Evolutionary conservation across 2,797 vertebrate genomes (phyloP).

Genomic region (Mastacembelus armatus): DNA sequence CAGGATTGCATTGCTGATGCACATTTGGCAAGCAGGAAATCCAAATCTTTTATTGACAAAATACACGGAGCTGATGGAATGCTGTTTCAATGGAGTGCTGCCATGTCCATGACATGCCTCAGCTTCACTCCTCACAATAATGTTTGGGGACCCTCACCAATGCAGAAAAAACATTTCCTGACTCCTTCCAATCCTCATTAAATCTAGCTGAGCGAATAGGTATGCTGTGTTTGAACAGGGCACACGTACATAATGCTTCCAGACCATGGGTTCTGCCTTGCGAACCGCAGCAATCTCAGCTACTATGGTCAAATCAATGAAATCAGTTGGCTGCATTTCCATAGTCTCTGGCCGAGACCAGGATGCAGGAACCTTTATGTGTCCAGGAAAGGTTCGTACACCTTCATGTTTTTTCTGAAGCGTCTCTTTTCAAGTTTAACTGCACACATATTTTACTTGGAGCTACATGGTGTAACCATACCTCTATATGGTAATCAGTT

Average conservation of each 20-base stretch:
- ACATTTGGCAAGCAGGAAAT: conserved; percentile 53
- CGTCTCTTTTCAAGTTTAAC: not conserved
- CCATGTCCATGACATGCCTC: conserved; percentile 68
- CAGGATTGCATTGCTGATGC: conserved; percentile 31
- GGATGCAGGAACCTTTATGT: conserved; percentile 5
- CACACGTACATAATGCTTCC: conserved; percentile 62
- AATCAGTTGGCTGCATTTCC: conserved; percentile 47
- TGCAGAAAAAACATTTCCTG: conserved; percentile 67
- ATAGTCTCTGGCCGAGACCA: conserved; percentile 40
- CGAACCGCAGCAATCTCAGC: conserved; percentile 40
- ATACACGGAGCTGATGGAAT: conserved; percentile 59
- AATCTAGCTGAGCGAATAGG: conserved; percentile 70
- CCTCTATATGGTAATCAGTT: not conserved
- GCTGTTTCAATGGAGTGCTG: conserved; percentile 55
- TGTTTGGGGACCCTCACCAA: conserved; percentile 46
- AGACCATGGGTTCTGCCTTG: conserved; percentile 61
- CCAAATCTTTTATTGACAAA: conserved; percentile 67
- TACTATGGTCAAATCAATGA: conserved; percentile 33
- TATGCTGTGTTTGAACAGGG: conserved; percentile 63
- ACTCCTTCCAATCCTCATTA: conserved; percentile 70
- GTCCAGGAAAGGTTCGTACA: not conserved
- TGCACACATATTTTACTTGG: not conserved
- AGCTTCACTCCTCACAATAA: conserved; percentile 52
- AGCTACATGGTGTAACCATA: not conserved
- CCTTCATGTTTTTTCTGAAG: not conserved